These are phyloP conservation scores for Chlamydotis undulata DNA, from an alignment of 2,113 vertebrate species.

Conservation along the genomic window DNA sequence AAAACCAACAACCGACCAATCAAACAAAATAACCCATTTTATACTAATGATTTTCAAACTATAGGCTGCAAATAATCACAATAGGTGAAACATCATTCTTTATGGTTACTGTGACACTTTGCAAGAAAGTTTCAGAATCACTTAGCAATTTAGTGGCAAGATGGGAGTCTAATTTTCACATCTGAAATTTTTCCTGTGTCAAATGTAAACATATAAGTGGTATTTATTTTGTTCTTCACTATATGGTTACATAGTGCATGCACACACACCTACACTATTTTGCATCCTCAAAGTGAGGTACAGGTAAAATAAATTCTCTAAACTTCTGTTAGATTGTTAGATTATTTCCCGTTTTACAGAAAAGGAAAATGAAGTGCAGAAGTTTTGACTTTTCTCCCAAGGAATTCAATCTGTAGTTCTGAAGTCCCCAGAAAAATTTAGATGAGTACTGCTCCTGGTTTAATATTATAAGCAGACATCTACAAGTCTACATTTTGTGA, in stretches of 20 bases:
- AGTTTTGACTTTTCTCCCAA: not conserved
- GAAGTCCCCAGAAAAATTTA: not conserved
- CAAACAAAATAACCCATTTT: not conserved
- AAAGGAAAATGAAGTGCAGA: not conserved
- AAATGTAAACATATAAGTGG: not conserved
- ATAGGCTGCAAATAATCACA: not conserved
- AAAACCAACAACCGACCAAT: not conserved
- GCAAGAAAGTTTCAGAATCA: not conserved
- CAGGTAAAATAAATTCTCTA: not conserved
- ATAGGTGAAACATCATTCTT: not conserved
- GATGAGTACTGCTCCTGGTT: not conserved
- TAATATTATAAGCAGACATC: not conserved
- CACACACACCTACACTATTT: not conserved
- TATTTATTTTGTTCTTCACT: not conserved
- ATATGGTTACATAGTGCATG: not conserved
- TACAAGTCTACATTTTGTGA: not conserved
- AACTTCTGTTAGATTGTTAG: not conserved
- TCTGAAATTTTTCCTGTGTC: not conserved
- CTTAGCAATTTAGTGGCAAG: not conserved
- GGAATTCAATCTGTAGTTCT: not conserved
- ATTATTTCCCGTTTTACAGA: not conserved
- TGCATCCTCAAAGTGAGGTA: not conserved
- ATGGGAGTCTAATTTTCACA: not conserved
- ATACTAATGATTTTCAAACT: not conserved
- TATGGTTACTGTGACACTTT: not conserved